Conservation (phyloP, 2,113 vertebrate genomes). For the Microcebus ravelobensis region DNA sequence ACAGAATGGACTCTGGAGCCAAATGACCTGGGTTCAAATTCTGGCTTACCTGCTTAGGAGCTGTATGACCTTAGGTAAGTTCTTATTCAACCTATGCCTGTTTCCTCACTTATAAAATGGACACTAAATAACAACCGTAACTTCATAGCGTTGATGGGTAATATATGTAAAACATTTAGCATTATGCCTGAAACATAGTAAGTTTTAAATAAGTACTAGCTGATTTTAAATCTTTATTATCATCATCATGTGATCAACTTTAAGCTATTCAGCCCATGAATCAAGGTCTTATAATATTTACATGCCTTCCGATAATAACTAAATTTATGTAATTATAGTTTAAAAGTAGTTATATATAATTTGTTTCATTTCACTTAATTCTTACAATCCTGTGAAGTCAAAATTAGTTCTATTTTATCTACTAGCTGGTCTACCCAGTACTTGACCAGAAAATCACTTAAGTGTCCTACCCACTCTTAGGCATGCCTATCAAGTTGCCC, state of each 20-base stretch:
- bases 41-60: background rate
- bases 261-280: background rate
- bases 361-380: conserved; percentile 12
- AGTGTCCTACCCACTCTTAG: background rate
- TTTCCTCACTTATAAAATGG: background rate
- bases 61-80: background rate
- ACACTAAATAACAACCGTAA: background rate
- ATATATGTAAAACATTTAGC: background rate
- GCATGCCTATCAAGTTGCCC: background rate
- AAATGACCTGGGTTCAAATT: background rate
- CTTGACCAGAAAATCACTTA: background rate
- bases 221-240: background rate
- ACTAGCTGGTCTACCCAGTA: background rate
- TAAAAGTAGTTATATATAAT: background rate
- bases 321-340: background rate
- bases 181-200: background rate
- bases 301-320: background rate
- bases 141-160: background rate
- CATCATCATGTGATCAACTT: background rate
- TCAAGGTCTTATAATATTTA: background rate
- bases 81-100: background rate
- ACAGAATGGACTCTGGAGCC: background rate
- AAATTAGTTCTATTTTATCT: background rate
- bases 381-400: background rate
- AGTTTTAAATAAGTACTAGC: background rate